A percentile compares a stretch with the other conserved stretches of the same genome.
These are phyloP conservation scores for Troides oblongomaculatus DNA, from an alignment of 2,888 invertebrate genomes.

Conservation along the genomic window DNA sequence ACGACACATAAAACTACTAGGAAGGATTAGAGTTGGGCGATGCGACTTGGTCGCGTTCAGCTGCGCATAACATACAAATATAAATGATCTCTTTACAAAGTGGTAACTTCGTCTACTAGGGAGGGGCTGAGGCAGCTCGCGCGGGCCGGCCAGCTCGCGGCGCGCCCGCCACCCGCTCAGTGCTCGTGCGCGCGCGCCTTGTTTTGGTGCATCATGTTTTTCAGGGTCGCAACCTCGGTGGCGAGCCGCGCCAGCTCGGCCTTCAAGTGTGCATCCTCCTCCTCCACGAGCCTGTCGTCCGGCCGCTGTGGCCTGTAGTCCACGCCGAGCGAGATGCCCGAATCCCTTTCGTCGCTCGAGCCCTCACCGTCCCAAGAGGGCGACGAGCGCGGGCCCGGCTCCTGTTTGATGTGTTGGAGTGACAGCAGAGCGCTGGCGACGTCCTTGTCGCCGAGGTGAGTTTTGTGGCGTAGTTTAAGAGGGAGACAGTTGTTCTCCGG, in stretches of 20 bases:
- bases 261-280: constrained; percentile 88
- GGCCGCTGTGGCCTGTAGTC: constrained; percentile 79
- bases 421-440: constrained; percentile 91
- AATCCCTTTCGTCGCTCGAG: constrained; percentile 93
- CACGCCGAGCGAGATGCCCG: constrained; percentile 90
- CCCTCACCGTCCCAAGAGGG: constrained; percentile 94
- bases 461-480: constrained; percentile 94
- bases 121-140: constrained; percentile 57
- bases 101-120: constrained; percentile 73
- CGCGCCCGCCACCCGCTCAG: constrained; percentile 51
- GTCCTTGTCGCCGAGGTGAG: constrained; percentile 93
- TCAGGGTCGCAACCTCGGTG: constrained; percentile 93
- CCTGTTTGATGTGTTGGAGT: constrained; percentile 92
- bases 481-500: constrained; percentile 89
- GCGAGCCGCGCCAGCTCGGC: constrained; percentile 93
- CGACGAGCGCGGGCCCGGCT: constrained; percentile 88
- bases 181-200: constrained; percentile 73
- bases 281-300: constrained; percentile 69
- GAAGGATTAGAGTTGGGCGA: constrained; percentile 71
- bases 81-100: constrained; percentile 72
- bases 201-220: constrained; percentile 88
- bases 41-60: constrained; percentile 71
- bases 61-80: constrained; percentile 73
- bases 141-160: constrained; percentile 4
- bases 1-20: constrained; percentile 70